phyloP scores from a whole-genome alignment of 2,113 vertebrate genomes.

The Hemiprocne comata region DNA sequence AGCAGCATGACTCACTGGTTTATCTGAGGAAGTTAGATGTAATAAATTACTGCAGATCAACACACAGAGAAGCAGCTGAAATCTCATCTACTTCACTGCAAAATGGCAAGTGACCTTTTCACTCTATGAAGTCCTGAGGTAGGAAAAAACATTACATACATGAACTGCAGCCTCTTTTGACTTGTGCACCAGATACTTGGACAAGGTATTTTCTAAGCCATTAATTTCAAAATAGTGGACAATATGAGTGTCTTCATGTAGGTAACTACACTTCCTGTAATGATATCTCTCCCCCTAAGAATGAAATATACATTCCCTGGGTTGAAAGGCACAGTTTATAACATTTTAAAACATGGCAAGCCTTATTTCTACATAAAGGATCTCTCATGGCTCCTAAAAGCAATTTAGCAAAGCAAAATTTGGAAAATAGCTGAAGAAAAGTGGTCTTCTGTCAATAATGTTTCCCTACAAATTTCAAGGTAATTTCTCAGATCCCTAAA shows the following conservation, averaged over 20 bases:
- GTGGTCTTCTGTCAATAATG: neutral
- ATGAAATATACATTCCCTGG: neutral
- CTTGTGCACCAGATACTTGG: neutral
- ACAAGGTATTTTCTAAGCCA: neutral
- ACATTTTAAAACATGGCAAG: neutral
- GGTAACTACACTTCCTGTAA: neutral
- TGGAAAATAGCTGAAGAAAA: neutral
- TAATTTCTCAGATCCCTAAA: neutral
- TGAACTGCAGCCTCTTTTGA: neutral
- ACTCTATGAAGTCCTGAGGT: neutral
- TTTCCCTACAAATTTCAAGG: neutral
- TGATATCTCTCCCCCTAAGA: neutral
- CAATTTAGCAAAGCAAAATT: neutral
- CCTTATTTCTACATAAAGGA: neutral
- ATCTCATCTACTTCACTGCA: neutral
- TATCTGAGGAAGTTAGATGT: neutral
- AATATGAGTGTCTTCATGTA: neutral
- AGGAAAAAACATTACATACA: neutral
- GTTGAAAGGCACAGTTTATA: neutral
- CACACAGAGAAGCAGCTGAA: neutral
- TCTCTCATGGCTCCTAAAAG: neutral
- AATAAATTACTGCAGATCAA: conserved; percentile 15
- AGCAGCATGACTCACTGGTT: neutral
- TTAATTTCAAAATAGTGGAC: neutral
- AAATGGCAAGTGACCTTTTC: conserved; percentile 4